Percentiles rank a stretch among this genome's conserved stretches.
Conservation (phyloP, 2,113 vertebrate species). For the Regulus satrapa region DNA sequence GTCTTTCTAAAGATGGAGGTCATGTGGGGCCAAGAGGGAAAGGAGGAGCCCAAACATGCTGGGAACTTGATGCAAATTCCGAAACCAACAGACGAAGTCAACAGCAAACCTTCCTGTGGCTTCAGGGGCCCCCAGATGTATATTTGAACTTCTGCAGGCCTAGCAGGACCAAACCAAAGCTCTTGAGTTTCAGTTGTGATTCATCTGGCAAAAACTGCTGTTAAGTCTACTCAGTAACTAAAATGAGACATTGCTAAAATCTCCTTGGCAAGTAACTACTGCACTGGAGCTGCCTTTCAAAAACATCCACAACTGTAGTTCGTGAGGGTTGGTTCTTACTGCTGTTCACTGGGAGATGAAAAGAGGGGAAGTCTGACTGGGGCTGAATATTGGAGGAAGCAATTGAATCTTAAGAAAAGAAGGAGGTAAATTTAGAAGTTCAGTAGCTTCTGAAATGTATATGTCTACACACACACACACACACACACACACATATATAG, state of each 20-base stretch:
- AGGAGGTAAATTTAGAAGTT: neutral
- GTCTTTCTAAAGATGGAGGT: neutral
- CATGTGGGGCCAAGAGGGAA: neutral
- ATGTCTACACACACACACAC: neutral
- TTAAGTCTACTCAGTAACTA: neutral
- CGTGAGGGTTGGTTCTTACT: neutral
- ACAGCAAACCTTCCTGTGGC: neutral
- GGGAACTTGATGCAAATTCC: neutral
- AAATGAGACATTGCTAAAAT: conserved; percentile 11
- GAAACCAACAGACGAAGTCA: neutral
- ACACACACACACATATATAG: neutral
- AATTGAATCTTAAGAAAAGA: neutral
- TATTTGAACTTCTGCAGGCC: neutral
- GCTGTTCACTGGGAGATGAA: neutral
- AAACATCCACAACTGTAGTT: neutral
- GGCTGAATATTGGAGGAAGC: neutral
- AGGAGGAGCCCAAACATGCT: neutral
- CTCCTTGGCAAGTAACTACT: neutral
- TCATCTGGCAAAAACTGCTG: neutral
- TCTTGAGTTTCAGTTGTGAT: neutral
- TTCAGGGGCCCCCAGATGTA: neutral
- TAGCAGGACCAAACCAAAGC: neutral
- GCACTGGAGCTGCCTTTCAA: neutral
- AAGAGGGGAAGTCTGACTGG: neutral
- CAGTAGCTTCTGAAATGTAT: neutral